Conservation (phyloP, 1,140 invertebrate species). For the Megalonaias nervosa region DNA sequence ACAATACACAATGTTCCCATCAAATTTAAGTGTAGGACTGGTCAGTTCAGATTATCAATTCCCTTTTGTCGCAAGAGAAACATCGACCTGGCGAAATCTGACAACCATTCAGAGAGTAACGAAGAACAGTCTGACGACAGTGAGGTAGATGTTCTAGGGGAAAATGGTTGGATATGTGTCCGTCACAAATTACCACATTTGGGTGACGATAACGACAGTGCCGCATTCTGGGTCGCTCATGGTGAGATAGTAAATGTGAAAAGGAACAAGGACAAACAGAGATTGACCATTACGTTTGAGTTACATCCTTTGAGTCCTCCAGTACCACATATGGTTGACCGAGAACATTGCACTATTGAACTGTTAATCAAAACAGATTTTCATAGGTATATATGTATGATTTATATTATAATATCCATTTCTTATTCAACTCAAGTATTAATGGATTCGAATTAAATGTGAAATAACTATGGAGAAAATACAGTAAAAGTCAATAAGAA, state of each 20-base stretch:
- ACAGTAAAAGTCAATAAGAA: no score
- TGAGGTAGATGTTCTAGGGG: not conserved
- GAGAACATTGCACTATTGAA: no score
- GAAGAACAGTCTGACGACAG: not conserved
- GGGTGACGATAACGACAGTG: not conserved
- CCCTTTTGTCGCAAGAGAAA: conserved; percentile 32
- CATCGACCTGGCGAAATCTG: conserved; percentile 34
- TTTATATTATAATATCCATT: no score
- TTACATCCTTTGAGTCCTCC: no score
- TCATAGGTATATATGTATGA: no score
- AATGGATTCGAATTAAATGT: no score
- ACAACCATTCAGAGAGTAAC: conserved; percentile 4
- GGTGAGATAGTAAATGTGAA: conserved; percentile 15
- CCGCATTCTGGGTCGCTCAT: conserved; percentile 15
- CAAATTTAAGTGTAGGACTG: conserved; percentile 13
- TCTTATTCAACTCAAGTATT: no score
- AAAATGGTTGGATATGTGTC: conserved; percentile 40
- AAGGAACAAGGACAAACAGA: conserved; percentile 7
- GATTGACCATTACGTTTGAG: no score
- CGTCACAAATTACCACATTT: not conserved
- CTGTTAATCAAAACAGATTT: no score
- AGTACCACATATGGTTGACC: no score
- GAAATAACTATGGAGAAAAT: no score
- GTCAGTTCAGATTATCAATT: conserved; percentile 28
- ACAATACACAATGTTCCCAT: conserved; percentile 21